A percentile compares a stretch with the other conserved stretches of the same genome.
These are phyloP conservation scores for Ispidina picta DNA, from an alignment of 2,797 vertebrate genomes.

Conservation along the genomic window DNA sequence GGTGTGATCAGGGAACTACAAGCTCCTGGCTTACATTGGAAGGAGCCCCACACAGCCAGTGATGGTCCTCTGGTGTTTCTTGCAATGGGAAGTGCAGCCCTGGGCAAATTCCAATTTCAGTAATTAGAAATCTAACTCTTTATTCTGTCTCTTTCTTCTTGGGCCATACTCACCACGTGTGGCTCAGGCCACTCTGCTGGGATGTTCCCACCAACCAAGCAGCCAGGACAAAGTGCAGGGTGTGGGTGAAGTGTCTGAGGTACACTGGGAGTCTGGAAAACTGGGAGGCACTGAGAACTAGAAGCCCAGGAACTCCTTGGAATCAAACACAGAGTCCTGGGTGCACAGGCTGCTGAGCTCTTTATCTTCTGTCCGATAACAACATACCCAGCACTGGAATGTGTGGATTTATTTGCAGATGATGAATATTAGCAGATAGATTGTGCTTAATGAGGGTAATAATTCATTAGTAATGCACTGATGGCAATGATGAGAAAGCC, in stretches of 20 bases:
- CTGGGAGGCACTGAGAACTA: not conserved
- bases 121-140: not conserved
- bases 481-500: not conserved
- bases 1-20: not conserved
- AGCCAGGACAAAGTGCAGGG: not conserved
- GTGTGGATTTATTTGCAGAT: not conserved
- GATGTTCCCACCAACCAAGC: not conserved
- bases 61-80: not conserved
- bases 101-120: slow-evolving; percentile 46
- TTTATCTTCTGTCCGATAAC: not conserved
- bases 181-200: not conserved
- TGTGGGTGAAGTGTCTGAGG: rapidly evolving
- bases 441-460: not conserved
- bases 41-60: not conserved
- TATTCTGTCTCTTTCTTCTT: not conserved
- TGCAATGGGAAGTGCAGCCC: not conserved
- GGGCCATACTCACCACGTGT: rapidly evolving
- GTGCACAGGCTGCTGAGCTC: not conserved
- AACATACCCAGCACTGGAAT: not conserved
- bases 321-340: not conserved
- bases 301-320: not conserved
- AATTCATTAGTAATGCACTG: not conserved
- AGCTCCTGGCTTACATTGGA: not conserved
- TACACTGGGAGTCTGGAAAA: not conserved
- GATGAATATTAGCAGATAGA: slow-evolving; percentile 23